phyloP scores from a whole-genome alignment of 2,797 vertebrate species.

The Micrastur ruficollis region DNA sequence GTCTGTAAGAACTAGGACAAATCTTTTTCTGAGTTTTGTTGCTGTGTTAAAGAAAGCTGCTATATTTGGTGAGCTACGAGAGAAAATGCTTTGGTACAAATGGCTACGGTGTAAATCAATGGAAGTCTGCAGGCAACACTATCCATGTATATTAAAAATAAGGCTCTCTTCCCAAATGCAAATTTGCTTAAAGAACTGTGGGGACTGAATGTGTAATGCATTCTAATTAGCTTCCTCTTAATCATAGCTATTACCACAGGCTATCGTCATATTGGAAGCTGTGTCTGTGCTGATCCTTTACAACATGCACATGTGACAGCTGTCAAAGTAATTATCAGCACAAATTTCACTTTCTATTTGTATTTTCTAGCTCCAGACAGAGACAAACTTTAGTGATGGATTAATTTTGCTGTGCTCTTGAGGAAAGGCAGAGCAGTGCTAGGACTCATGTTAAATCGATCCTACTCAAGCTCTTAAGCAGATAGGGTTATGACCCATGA shows the following conservation, averaged over 20 bases:
- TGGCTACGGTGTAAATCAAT: background rate
- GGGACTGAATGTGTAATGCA: constrained; percentile 42
- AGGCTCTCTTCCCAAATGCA: constrained; percentile 12
- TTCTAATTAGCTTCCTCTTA: constrained; percentile 61
- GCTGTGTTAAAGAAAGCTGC: background rate
- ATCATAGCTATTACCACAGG: constrained; percentile 55
- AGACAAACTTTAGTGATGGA: background rate
- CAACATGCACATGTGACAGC: background rate
- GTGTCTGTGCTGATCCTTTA: constrained; percentile 18
- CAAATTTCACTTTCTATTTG: constrained; percentile 33
- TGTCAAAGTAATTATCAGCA: constrained; percentile 58
- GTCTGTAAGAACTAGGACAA: background rate
- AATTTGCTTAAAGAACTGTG: constrained; percentile 30
- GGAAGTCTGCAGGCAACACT: background rate
- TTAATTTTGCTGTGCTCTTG: constrained; percentile 1
- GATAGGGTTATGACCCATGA: background rate
- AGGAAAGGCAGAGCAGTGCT: background rate
- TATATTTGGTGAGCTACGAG: background rate
- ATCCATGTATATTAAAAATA: background rate
- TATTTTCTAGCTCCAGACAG: constrained; percentile 20
- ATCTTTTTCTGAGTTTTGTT: background rate
- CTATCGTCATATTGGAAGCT: background rate
- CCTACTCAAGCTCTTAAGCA: background rate
- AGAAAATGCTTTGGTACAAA: background rate
- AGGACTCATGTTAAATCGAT: background rate